These are phyloP conservation scores for Meleagris gallopavo DNA, from an alignment of 2,113 vertebrate genomes.

Conservation along the genomic window DNA sequence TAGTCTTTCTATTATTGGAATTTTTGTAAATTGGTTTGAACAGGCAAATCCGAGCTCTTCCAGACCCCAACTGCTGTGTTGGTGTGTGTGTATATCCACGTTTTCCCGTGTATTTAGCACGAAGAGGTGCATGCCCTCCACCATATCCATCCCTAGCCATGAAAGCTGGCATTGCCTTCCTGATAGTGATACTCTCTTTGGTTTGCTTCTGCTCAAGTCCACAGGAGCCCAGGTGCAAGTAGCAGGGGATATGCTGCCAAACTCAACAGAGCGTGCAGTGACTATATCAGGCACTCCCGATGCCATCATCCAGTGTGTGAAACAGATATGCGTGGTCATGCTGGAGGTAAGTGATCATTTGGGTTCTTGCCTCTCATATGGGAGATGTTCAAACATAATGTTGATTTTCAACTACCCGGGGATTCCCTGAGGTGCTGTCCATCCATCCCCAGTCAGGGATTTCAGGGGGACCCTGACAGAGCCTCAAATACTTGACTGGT, in stretches of 20 bases:
- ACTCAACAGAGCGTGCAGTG: conserved; percentile 92
- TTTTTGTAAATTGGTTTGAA: not conserved
- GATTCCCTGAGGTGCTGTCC: not conserved
- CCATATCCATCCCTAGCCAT: not conserved
- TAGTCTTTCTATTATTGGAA: not conserved
- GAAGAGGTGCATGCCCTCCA: accelerated
- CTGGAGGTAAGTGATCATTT: conserved; percentile 80
- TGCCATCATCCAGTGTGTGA: conserved; percentile 93
- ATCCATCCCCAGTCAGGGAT: accelerated
- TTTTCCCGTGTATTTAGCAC: accelerated
- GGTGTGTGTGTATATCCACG: accelerated
- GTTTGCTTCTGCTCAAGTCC: conserved; percentile 78
- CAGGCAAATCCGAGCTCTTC: not conserved
- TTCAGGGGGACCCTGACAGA: not conserved
- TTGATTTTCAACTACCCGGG: not conserved
- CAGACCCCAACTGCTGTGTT: not conserved
- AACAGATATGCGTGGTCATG: conserved; percentile 94
- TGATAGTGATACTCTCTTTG: not conserved
- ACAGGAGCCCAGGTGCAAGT: conserved; percentile 96
- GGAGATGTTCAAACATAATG: not conserved
- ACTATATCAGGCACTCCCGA: conserved; percentile 92
- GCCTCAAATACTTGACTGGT: not conserved
- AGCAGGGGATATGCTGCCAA: conserved; percentile 93
- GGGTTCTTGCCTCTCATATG: accelerated
- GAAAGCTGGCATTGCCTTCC: not conserved